These are phyloP conservation scores for Phortica magna DNA, from an alignment of 2,888 invertebrate genomes.

Conservation along the genomic window DNA sequence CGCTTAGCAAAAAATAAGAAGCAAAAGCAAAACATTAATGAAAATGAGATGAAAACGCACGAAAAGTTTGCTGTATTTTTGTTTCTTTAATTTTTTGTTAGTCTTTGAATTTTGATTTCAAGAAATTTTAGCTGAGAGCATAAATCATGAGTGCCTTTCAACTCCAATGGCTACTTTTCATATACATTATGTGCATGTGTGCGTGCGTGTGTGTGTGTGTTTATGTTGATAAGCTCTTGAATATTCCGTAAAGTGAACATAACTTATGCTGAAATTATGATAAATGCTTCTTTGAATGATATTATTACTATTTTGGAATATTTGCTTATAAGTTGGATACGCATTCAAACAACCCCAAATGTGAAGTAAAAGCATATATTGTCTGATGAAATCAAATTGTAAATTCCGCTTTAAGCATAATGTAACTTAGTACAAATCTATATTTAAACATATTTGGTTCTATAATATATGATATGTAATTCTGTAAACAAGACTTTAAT, in stretches of 20 bases:
- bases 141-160: conserved; percentile 2
- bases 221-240: neutral
- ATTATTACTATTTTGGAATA: no score
- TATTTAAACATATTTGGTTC: no score
- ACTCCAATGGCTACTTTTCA: neutral
- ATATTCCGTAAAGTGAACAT: neutral
- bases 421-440: no score
- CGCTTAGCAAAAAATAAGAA: neutral
- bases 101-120: neutral
- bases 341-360: no score
- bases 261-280: no score
- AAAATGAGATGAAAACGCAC: neutral
- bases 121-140: neutral
- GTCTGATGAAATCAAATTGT: no score
- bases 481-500: no score
- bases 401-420: no score
- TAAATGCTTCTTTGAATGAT: no score
- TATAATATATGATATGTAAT: no score
- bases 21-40: neutral
- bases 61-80: neutral
- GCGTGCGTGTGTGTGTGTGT: neutral
- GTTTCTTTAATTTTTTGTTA: neutral
- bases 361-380: no score
- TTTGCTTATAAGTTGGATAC: no score
- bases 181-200: neutral